Evolutionary conservation across 2,113 vertebrate genomes (phyloP).

Genomic region (Cisticola juncidis): DNA sequence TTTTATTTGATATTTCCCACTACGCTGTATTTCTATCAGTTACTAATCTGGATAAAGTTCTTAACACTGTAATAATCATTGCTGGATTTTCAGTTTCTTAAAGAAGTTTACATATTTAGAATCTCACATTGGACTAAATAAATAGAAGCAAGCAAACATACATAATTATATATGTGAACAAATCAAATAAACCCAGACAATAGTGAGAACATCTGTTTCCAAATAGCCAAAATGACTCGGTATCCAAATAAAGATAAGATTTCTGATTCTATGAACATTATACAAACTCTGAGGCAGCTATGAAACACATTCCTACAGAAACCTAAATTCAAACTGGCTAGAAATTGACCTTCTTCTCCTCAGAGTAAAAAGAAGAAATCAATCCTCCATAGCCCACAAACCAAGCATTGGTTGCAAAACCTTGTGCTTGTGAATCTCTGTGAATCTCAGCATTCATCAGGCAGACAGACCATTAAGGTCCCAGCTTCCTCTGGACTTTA

Average conservation of each 20-base stretch:
- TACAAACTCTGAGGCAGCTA: background rate
- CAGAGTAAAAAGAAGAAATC: background rate
- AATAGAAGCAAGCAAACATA: background rate
- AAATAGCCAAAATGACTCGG: background rate
- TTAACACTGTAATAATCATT: background rate
- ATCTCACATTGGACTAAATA: background rate
- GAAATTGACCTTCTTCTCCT: background rate
- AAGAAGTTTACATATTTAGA: background rate
- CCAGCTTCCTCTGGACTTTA: background rate
- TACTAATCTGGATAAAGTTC: background rate
- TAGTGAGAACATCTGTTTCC: background rate
- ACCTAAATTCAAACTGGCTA: background rate
- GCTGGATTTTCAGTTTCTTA: background rate
- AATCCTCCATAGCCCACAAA: background rate
- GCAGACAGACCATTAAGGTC: background rate
- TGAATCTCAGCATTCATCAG: background rate
- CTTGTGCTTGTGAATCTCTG: accelerated
- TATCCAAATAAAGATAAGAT: background rate
- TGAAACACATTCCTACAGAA: background rate
- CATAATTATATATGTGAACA: background rate
- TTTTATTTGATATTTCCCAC: background rate
- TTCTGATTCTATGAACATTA: background rate
- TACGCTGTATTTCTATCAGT: background rate
- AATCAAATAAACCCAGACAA: background rate
- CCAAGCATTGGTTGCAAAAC: background rate